Evolutionary conservation across 2,113 vertebrate genomes (phyloP), one percentile per base, ranked within the genome.

Genomic region (Tamias sibiricus): DNA sequence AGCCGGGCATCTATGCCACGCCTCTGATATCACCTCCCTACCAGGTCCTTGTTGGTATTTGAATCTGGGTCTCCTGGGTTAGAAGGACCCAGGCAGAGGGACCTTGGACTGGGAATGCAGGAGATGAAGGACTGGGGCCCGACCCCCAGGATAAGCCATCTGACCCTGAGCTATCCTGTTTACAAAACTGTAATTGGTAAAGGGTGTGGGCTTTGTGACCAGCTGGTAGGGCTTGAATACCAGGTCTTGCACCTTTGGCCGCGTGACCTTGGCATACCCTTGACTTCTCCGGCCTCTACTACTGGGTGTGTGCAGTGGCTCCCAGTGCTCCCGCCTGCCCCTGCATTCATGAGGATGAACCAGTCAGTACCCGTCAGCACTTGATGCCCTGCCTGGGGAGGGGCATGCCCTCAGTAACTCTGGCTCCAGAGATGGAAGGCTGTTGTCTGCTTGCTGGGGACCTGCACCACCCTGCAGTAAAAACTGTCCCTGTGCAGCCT

Each of bases 241-340:
- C 69, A 35, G 17, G 71, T 57, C 68, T 47, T 4, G 30, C 20
- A 4, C 4, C 6, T 32, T 0, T 17, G 40, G 47, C 76, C 40
- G 9, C 59, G 57, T 11, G 66, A 20, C 6, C 37, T 24, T 9
- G 30, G 10, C 44, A 19, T 20, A 14, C 68, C 24, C 54, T 57
- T 59, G 42, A 54, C 3, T 1, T 75, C 91, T 81, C 68, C 71
- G 59, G 74, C 87, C 42, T 69, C 64, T 6, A n/a, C 30, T 42
- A 62, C 20, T 82, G 52, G n/a, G n/a, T 24, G 6, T 68, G 72
- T 84, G 19, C 81, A 35, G 64, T n/a, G n/a, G 79, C 32, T 54
- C 11, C 32, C 11, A 6, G 49, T 4, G 6, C 13, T 2, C 1
- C n/a, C 59, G 52, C 30, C 0, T 2, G 69, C 22, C 2, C 0